Conservation (phyloP, 2,888 invertebrate species). For the Carabus problematicus region DNA sequence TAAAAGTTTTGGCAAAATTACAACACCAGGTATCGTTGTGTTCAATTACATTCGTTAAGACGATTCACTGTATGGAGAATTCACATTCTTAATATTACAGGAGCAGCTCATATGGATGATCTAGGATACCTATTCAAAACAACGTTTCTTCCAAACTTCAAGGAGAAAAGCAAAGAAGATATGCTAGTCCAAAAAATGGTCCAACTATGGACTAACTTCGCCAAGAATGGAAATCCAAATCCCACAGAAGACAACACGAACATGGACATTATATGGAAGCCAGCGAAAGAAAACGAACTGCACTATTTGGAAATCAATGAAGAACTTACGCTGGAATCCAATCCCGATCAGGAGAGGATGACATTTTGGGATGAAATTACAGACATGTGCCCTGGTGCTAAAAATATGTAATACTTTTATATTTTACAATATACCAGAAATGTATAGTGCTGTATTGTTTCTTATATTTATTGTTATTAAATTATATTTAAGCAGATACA, state of each 20-base stretch:
- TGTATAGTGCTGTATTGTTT: conserved; percentile 6
- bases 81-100: conserved; percentile 40
- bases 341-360: conserved; percentile 51
- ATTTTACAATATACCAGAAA: not conserved
- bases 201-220: conserved; percentile 52
- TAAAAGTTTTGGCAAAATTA: conserved; percentile 45
- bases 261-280: conserved; percentile 49
- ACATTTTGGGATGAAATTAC: conserved; percentile 52
- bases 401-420: conserved; percentile 27
- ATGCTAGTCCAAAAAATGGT: conserved; percentile 47
- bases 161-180: conserved; percentile 46
- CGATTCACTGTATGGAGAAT: not conserved
- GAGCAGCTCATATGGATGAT: conserved; percentile 51
- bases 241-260: conserved; percentile 41
- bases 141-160: conserved; percentile 44
- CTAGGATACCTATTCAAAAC: conserved; percentile 51
- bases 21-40: conserved; percentile 43
- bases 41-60: not conserved
- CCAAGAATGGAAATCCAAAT: conserved; percentile 50
- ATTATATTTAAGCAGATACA: not conserved
- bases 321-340: conserved; percentile 48
- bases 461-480: not conserved
- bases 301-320: conserved; percentile 52
- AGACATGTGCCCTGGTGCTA: conserved; percentile 34
- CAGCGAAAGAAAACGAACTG: conserved; percentile 47